phyloP scores from a whole-genome alignment of 2,888 invertebrate genomes.

The Lamellibrachia satsuma region DNA sequence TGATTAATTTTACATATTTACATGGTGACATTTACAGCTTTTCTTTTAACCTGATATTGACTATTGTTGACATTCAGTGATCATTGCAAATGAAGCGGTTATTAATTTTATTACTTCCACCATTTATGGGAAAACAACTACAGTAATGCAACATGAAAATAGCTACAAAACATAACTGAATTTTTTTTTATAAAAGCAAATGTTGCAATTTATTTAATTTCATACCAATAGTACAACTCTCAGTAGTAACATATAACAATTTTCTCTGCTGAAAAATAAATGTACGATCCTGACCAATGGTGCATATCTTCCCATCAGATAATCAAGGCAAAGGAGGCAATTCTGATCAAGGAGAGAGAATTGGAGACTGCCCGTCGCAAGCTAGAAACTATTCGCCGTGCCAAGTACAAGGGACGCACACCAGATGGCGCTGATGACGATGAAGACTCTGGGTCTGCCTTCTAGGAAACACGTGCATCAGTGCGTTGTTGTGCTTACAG shows the following conservation, averaged over 20 bases:
- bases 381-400: slow-evolving; percentile 87
- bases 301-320: slow-evolving; percentile 47
- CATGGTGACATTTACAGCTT: no score
- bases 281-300: neutral
- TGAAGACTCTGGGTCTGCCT: slow-evolving; percentile 22
- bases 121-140: no score
- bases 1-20: no score
- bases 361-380: slow-evolving; percentile 90
- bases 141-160: no score
- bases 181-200: neutral
- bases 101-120: no score
- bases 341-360: slow-evolving; percentile 92
- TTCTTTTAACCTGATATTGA: no score
- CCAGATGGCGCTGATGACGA: slow-evolving; percentile 20
- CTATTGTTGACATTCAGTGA: no score
- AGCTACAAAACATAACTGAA: no score
- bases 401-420: slow-evolving; percentile 42
- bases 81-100: no score
- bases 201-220: neutral
- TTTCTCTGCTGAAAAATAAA: neutral
- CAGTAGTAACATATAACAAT: no score
- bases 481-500: neutral
- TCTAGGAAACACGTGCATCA: neutral
- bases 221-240: neutral
- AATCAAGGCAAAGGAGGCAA: slow-evolving; percentile 70